Evolutionary conservation across 1,140 invertebrate species (phyloP).

Genomic region (Drosophila lacertosa): DNA sequence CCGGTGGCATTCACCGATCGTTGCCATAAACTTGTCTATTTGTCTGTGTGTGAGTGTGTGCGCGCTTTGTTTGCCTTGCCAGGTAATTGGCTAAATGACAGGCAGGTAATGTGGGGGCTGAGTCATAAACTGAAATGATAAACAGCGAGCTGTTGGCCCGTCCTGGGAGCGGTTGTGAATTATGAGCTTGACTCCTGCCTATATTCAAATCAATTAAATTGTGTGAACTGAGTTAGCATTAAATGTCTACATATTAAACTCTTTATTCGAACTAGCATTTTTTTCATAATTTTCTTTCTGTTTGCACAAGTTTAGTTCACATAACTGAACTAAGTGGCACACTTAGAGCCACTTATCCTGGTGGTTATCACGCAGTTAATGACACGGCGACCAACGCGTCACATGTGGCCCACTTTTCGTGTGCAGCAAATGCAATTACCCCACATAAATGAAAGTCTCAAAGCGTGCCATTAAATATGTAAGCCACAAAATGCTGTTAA

Average conservation of each 20-base stretch:
- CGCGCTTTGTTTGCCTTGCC: constrained; percentile 54
- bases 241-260: too few relatives aligned
- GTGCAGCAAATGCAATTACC: constrained; percentile 72
- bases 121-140: constrained; percentile 45
- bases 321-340: constrained; percentile 14
- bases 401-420: constrained; percentile 54
- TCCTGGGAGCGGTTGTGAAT: not conserved
- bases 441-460: constrained; percentile 37
- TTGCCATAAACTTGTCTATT: not conserved
- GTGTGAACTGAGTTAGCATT: too few relatives aligned
- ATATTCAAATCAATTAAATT: constrained; percentile 12
- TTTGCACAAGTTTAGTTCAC: constrained; percentile 3
- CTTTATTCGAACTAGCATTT: too few relatives aligned
- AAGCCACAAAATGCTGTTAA: constrained; percentile 60
- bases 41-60: constrained; percentile 8
- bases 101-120: constrained; percentile 53
- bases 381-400: constrained; percentile 31
- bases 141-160: constrained; percentile 1
- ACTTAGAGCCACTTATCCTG: constrained; percentile 42
- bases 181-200: not conserved
- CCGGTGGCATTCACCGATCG: constrained; percentile 56
- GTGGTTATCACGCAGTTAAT: constrained; percentile 42
- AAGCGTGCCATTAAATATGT: constrained; percentile 42
- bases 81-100: constrained; percentile 74
- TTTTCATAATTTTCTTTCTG: too few relatives aligned